Base-by-base conservation (phyloP, 2,113 vertebrate genomes). In the Aspiorhynchus laticeps region DNA sequence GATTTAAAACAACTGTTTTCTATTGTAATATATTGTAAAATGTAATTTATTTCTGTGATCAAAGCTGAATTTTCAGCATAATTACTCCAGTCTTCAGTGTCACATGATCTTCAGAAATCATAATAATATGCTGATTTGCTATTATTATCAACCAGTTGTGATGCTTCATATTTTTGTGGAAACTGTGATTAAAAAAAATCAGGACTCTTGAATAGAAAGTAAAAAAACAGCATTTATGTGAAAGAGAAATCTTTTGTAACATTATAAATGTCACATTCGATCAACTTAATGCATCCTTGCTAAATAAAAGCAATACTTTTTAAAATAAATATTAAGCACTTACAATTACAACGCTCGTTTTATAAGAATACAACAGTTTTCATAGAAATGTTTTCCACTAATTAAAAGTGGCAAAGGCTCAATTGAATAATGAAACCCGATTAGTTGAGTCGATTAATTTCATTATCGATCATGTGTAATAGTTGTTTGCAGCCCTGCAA, bases 391-490 rank as follows among this genome's bases (percentile, higher is more conserved):
- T 38, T 73, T 73, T 71, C 21, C 8, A 71, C 33, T 24, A 2
- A 38, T 24, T 73, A 38, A 38, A 73, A 73, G 67, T 38, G 69
- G 67, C 3, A 36, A 71, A 36, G 31, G 10, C 69, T 73, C 36
- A 4, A 24, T 10, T 51, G 24, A 46, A 26, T 76, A 76, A 28
- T 76, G 24, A 76, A 76, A 46, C 73, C 43, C 41, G n/a, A 76
- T 48, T 76, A 76, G 74, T 76, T 10, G 71, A 14, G 36, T 24
- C 71, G 69, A 74, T 74, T 74, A 41, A n/a, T 76, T 46, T 75
- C 73, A 75, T 46, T 48, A 46, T 28, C n/a, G 0, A n/a, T 76
- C 41, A 76, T 48, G 7, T n/a, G 24, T 21, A 74, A 41, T 41
- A 38, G 41, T 76, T 76, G 14, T 48, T 28, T 46, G 74, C 74